Evolutionary conservation across 1,140 invertebrate genomes (phyloP).

Genomic region (Drosophila pallidifrons): DNA sequence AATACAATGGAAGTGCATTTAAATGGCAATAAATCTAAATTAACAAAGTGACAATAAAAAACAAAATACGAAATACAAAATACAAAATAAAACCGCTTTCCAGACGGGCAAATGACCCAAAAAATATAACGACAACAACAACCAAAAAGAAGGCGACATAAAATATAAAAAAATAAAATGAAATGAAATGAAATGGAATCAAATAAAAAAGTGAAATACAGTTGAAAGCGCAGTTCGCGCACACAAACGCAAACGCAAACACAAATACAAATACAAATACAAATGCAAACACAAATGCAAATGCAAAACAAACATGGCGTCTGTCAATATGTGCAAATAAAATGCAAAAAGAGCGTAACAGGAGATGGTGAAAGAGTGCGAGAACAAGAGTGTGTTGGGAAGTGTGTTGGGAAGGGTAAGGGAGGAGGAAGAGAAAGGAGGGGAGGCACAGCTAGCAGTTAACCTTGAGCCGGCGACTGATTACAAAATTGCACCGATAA

Average conservation of each 20-base stretch:
- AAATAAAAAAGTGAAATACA: constrained; percentile 50
- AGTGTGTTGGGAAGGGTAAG: not conserved
- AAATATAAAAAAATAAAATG: constrained; percentile 20
- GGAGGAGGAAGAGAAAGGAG: not conserved
- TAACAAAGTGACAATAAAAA: constrained; percentile 68
- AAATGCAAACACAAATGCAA: constrained; percentile 14
- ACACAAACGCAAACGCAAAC: constrained; percentile 26
- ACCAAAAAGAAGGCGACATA: not conserved
- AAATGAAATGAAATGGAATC: constrained; percentile 35
- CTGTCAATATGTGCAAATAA: constrained; percentile 57
- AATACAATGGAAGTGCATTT: constrained; percentile 74
- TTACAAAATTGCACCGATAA: constrained; percentile 83
- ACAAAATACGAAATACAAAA: constrained; percentile 26
- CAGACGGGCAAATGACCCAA: constrained; percentile 78
- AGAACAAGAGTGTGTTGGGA: constrained; percentile 7
- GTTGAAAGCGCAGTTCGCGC: constrained; percentile 35
- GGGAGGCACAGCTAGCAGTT: constrained; percentile 39
- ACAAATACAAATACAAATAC: constrained; percentile 6
- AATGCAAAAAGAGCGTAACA: constrained; percentile 29
- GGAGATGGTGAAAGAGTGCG: constrained; percentile 12
- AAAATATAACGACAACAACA: constrained; percentile 32
- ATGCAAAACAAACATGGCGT: constrained; percentile 62
- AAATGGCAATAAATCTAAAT: constrained; percentile 78
- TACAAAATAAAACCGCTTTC: constrained; percentile 36
- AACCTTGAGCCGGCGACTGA: constrained; percentile 78